Evolutionary conservation across 1,140 invertebrate genomes (phyloP).

Genomic region (Heterodera schachtii): DNA sequence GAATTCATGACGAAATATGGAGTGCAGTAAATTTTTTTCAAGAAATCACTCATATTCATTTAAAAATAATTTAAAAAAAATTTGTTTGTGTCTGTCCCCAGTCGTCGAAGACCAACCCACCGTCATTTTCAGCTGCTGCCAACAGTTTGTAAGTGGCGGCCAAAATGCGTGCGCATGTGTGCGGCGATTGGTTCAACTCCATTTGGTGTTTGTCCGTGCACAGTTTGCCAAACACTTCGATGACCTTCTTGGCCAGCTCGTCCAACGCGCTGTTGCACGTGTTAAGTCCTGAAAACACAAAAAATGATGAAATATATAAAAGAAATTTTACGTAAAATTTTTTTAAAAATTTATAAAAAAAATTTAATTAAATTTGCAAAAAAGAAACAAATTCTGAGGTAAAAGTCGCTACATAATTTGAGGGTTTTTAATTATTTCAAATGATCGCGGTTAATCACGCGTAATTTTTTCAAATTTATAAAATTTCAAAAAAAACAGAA

Average conservation of each 20-base stretch:
- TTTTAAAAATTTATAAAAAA: too few species aligned
- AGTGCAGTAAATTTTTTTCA: too few species aligned
- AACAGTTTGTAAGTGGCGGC: slow-evolving; percentile 19
- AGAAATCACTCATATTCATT: too few species aligned
- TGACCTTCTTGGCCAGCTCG: slow-evolving; percentile 69
- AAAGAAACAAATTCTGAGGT: too few species aligned
- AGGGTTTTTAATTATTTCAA: neutral
- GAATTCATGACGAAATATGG: too few species aligned
- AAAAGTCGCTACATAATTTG: neutral
- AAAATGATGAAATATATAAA: neutral
- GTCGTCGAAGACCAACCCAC: too few species aligned
- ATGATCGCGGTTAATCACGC: neutral
- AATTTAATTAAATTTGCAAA: too few species aligned
- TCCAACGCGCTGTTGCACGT: slow-evolving; percentile 84
- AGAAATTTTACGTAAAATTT: too few species aligned
- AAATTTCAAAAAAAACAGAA: neutral
- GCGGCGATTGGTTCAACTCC: slow-evolving; percentile 86
- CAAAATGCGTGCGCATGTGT: slow-evolving; percentile 66
- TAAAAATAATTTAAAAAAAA: too few species aligned
- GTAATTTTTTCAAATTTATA: too few species aligned
- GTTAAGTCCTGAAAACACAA: slow-evolving; percentile 34
- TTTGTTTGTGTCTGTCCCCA: too few species aligned
- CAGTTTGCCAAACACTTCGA: slow-evolving; percentile 73
- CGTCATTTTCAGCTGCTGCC: too few species aligned
- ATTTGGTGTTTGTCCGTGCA: slow-evolving; percentile 96